A percentile compares a stretch with the other conserved stretches of the same genome.
These are phyloP conservation scores for Listronotus oregonensis DNA, from an alignment of 1,140 invertebrate species.

Conservation along the genomic window DNA sequence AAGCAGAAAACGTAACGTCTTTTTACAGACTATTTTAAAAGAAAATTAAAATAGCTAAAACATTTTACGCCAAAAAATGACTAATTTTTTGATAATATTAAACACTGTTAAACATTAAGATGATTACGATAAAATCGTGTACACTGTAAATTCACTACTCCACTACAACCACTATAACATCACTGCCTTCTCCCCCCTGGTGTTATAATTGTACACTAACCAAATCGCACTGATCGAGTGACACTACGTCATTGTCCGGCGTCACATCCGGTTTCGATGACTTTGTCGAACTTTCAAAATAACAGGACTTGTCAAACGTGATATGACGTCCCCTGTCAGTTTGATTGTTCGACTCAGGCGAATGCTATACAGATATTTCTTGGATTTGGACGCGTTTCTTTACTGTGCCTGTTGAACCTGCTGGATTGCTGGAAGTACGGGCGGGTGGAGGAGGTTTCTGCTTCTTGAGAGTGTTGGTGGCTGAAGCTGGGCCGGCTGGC, in stretches of 20 bases:
- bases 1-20: too few relatives aligned
- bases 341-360: slow-evolving; percentile 15
- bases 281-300: slow-evolving; percentile 30
- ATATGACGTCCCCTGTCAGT: slow-evolving; percentile 18
- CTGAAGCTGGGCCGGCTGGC: slow-evolving; percentile 31
- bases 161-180: slow-evolving; percentile 21
- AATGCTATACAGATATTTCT: slow-evolving; percentile 68
- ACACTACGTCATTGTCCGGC: slow-evolving; percentile 39
- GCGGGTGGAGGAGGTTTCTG: slow-evolving; percentile 53
- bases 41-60: too few relatives aligned
- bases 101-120: too few relatives aligned
- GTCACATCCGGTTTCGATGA: slow-evolving; percentile 43
- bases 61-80: too few relatives aligned
- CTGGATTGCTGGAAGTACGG: too few relatives aligned
- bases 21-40: too few relatives aligned
- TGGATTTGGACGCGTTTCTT: slow-evolving; percentile 71
- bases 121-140: too few relatives aligned
- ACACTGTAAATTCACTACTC: slow-evolving; percentile 6
- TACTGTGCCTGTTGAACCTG: slow-evolving; percentile 55
- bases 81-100: too few relatives aligned
- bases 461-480: slow-evolving; percentile 44
- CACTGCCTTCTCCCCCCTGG: slow-evolving; percentile 26
- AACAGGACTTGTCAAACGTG: slow-evolving; percentile 18
- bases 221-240: slow-evolving; percentile 45
- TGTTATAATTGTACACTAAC: slow-evolving; percentile 53